A percentile compares a stretch with the other conserved stretches of the same genome.
Evolutionary conservation across 2,113 vertebrate genomes (phyloP).

Genomic region (Phalacrocorax carbo): DNA sequence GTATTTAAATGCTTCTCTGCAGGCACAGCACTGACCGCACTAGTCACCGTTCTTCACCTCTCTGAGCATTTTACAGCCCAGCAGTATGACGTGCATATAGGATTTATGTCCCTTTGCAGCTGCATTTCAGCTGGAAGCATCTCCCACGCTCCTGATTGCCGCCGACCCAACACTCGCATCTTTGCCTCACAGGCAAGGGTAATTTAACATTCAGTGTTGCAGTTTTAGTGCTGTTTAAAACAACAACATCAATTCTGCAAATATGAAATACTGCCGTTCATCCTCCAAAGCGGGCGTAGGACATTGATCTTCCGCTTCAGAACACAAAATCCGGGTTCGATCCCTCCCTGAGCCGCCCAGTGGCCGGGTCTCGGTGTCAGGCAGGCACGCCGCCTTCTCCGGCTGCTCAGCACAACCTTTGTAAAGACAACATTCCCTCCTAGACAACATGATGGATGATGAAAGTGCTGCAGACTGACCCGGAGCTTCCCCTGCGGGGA

Average conservation of each 20-base stretch:
- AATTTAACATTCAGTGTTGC: background rate
- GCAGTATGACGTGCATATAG: background rate
- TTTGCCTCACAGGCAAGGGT: background rate
- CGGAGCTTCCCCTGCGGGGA: background rate
- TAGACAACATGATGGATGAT: background rate
- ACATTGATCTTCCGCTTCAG: background rate
- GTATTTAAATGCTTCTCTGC: background rate
- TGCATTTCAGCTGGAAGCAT: background rate
- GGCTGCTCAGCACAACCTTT: background rate
- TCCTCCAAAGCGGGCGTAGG: background rate
- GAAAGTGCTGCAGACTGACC: background rate
- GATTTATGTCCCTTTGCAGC: background rate
- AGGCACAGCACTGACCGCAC: background rate
- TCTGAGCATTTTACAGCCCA: background rate
- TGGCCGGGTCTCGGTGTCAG: background rate
- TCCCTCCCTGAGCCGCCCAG: background rate
- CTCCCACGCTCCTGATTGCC: background rate
- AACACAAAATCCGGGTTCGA: rapidly evolving
- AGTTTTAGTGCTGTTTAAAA: background rate
- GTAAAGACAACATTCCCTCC: background rate
- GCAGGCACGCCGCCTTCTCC: background rate
- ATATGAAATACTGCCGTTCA: background rate
- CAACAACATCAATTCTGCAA: background rate
- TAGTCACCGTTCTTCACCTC: too few species aligned
- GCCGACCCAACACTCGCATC: background rate